These are phyloP conservation scores for Drosophila tropicalis DNA, from an alignment of 1,140 invertebrate genomes.

Conservation along the genomic window DNA sequence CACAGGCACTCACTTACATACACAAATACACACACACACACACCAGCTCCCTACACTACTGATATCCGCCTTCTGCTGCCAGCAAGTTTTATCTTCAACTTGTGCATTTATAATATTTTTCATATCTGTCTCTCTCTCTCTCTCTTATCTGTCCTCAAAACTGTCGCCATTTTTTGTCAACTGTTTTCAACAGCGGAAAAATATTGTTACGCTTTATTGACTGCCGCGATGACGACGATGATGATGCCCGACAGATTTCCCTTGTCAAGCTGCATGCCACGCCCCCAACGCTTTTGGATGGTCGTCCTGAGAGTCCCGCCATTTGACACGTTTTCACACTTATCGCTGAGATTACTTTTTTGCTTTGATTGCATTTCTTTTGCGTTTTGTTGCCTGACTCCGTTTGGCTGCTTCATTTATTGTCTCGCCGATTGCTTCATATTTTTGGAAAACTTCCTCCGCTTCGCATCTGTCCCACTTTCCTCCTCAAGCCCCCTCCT, in stretches of 20 bases:
- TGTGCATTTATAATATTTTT: constrained; percentile 67
- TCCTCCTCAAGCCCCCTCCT: not conserved
- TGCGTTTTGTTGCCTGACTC: constrained; percentile 30
- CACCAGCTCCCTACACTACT: constrained; percentile 19
- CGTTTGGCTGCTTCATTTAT: constrained; percentile 61
- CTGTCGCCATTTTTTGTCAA: constrained; percentile 71
- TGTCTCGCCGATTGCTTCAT: constrained; percentile 75
- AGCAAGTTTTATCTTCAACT: constrained; percentile 25
- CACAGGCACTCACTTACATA: constrained; percentile 22
- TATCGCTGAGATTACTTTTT: constrained; percentile 79
- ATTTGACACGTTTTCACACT: constrained; percentile 78
- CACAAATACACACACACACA: constrained; percentile 1
- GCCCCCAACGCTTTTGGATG: not conserved
- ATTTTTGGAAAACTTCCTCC: constrained; percentile 44
- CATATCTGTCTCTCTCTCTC: constrained; percentile 36
- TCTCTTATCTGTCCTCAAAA: constrained; percentile 36
- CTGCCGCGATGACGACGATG: constrained; percentile 24
- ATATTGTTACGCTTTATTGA: constrained; percentile 61
- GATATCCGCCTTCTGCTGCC: not conserved
- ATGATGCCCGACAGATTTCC: constrained; percentile 52
- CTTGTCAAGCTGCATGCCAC: constrained; percentile 52
- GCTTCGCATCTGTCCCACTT: constrained; percentile 8
- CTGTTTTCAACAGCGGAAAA: constrained; percentile 59
- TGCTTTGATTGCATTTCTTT: constrained; percentile 74
- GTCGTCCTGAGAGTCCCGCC: constrained; percentile 22